Evolutionary conservation across 1,140 invertebrate genomes (phyloP).

Genomic region (Venustaconcha ellipsiformis): DNA sequence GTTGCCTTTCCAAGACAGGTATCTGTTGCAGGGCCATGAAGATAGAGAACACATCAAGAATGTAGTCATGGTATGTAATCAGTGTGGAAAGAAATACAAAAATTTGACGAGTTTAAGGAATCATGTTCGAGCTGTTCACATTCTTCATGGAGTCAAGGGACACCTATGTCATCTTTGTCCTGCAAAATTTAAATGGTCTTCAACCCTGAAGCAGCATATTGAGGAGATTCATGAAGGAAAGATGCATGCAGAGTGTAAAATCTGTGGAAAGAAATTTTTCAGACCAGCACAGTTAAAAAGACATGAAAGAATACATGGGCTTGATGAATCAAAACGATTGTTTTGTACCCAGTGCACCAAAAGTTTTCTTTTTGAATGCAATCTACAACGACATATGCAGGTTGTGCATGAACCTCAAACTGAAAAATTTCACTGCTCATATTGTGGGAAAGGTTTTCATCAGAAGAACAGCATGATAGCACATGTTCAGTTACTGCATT

Average conservation of each 20-base stretch:
- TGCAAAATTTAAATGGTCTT: constrained; percentile 44
- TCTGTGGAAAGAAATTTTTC: constrained; percentile 50
- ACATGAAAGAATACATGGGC: constrained; percentile 45
- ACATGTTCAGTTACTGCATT: constrained; percentile 52
- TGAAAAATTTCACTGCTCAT: constrained; percentile 55
- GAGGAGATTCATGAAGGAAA: constrained; percentile 51
- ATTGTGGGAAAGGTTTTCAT: constrained; percentile 56
- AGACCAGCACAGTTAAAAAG: constrained; percentile 46
- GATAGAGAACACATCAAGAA: constrained; percentile 21
- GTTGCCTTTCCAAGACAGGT: constrained; percentile 10
- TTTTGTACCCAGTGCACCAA: constrained; percentile 42
- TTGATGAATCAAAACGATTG: constrained; percentile 38
- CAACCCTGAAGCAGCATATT: constrained; percentile 50
- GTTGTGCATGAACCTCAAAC: constrained; percentile 39
- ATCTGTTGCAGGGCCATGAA: constrained; percentile 25
- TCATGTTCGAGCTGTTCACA: constrained; percentile 47
- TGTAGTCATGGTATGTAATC: constrained; percentile 8
- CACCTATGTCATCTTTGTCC: constrained; percentile 46
- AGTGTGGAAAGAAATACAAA: constrained; percentile 41
- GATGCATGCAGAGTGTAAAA: constrained; percentile 35
- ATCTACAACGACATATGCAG: constrained; percentile 45
- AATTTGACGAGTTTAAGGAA: constrained; percentile 39
- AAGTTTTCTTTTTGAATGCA: constrained; percentile 46
- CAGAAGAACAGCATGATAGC: constrained; percentile 46
- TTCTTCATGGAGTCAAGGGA: constrained; percentile 27